Evolutionary conservation across 2,888 invertebrate genomes (phyloP), one percentile per base, ranked within the genome.

Genomic region (Oithona nana): DNA sequence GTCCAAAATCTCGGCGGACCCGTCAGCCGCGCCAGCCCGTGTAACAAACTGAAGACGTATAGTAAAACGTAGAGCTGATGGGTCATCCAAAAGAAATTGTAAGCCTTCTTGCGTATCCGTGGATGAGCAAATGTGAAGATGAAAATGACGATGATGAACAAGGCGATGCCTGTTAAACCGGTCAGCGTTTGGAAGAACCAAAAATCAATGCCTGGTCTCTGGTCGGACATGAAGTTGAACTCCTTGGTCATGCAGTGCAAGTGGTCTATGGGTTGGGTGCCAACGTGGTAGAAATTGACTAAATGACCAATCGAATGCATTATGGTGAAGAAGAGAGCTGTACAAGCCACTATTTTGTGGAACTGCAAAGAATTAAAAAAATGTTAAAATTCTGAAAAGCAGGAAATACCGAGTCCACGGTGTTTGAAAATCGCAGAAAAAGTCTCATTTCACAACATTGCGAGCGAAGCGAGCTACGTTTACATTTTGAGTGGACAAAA

Each of bases 111-210:
- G 56, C 94, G 80, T 65, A 94, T 86, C 2, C 83, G 82, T 0
- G 93, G 92, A 75, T 93, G 90, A 0, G 94, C 93, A 72, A 95
- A 95, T n/a, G 92, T 86, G 71, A 93, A 92, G 68, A 95, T 94
- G 61, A 93, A 84, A 71, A 88, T 86, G 86, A 93, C 92, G 61
- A 92, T 83, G 61, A 87, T 78, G 71, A 90, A 93, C 0, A 94
- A 77, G 1, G 88, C 70, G 0, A 94, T 87, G 13, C 93, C 92
- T 1, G 86, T 88, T 2, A 88, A 73, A 66, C 92, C 89, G 66
- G 93, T 93, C 6, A 94, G 80, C 1, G 94, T 94, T 74, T 88
- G 86, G 73, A 93, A 94, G 29, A 94, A 81, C 94, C 94, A 95
- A 72, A 88, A 94, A 0, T 86, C 84, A 66, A 94, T 90, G 11